Percentiles rank a stretch among this genome's conserved stretches.
Evolutionary conservation across 2,113 vertebrate genomes (phyloP).

Genomic region (Oriolus oriolus): DNA sequence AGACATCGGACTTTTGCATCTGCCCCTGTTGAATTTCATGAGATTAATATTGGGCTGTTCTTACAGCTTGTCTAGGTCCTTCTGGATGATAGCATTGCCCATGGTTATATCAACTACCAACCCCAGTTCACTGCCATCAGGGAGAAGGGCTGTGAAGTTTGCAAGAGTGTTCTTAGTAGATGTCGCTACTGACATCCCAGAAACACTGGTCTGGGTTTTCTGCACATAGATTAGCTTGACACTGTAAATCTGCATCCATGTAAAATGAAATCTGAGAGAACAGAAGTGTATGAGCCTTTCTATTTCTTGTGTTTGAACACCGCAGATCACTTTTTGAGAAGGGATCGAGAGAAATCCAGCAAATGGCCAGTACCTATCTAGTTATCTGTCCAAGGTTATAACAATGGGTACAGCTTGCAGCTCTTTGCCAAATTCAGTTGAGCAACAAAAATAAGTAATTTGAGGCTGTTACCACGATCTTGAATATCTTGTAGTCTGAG

Average conservation of each 20-base stretch:
- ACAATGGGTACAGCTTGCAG: background rate
- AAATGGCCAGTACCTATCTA: background rate
- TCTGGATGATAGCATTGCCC: background rate
- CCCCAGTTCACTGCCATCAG: background rate
- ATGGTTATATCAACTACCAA: no score
- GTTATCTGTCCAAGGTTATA: background rate
- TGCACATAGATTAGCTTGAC: background rate
- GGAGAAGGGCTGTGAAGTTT: background rate
- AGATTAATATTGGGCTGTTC: background rate
- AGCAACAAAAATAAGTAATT: background rate
- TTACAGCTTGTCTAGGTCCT: background rate
- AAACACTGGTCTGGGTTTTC: background rate
- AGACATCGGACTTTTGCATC: accelerated
- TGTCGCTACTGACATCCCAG: background rate
- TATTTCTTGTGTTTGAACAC: background rate
- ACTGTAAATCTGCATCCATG: background rate
- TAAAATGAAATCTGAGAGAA: background rate
- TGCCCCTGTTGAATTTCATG: background rate
- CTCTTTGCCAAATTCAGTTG: background rate
- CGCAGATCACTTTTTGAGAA: background rate
- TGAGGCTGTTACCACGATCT: background rate
- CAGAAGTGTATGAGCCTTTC: background rate
- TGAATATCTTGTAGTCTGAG: background rate
- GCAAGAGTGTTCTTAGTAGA: background rate
- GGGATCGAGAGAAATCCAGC: background rate